Base-by-base conservation (phyloP, 2,113 vertebrate genomes). In the Carassius carassius region DNA sequence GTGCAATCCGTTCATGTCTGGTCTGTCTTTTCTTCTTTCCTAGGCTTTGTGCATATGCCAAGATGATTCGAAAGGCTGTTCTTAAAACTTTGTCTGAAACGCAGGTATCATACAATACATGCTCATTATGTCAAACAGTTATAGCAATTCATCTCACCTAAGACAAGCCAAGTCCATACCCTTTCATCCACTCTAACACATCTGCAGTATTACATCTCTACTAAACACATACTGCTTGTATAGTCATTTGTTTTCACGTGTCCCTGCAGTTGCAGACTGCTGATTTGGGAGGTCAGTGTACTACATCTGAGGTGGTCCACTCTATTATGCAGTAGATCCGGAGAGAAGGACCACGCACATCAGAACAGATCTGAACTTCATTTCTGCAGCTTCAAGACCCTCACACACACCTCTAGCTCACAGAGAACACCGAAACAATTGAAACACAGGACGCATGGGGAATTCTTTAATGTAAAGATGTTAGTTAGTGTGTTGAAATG, bases 201-300 rank as follows among this genome's bases (percentile, higher is more conserved):
- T 21, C 44, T 49, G 47, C 23, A 7, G 0, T 74, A 32, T 51
- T 25, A 17, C 9, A 58, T 78, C 25, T n/a, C 51, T 56, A 14
- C 1, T n/a, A 13, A 25, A 19, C 21, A n/a, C 37, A 8, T 41
- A 23, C 32, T 35, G 19, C 32, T 56, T 29, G n/a, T 23, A 10
- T 58, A 25, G 62, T 32, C 62, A 41, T 6, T 32, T 29, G 5
- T 5, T 29, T 56, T 56, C 16, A 19, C 54, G 21, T 9, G 49
- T 35, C 4, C 10, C 6, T 69, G 5, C 13, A 96, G 95, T 94
- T 96, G 44, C 95, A 96, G 86, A 96, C 95, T 0, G 92, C 94
- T 0, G 96, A 96, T 85, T 94, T 97, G 0, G 96, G 95, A 25
- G 96, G 95, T 29, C 94, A 94, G 85, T 94, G 94, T 41, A 95